phyloP scores from a whole-genome alignment of 2,797 vertebrate species.

The Eulemur mongoz region DNA sequence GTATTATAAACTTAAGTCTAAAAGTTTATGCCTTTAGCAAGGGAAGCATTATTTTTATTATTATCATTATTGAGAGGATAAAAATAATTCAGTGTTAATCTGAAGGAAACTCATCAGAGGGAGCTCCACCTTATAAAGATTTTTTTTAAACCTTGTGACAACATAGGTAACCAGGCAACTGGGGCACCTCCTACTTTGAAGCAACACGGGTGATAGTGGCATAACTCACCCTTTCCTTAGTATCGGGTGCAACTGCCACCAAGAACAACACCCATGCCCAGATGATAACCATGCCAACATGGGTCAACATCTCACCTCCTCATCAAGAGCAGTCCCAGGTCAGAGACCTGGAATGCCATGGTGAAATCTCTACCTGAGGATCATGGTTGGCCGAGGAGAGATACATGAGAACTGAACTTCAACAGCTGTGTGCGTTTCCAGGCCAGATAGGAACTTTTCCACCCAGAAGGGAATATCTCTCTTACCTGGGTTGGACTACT shows the following conservation, averaged over 20 bases:
- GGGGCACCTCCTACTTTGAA: conserved; percentile 56
- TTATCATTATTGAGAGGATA: conserved; percentile 50
- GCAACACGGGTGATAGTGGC: conserved; percentile 40
- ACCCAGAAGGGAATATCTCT: background rate
- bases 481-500: conserved; percentile 10
- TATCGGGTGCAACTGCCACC: conserved; percentile 54
- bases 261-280: conserved; percentile 57
- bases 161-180: conserved; percentile 40
- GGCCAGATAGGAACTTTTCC: background rate
- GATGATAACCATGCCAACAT: background rate
- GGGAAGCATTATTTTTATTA: conserved; percentile 34
- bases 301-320: conserved; percentile 7
- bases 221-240: conserved; percentile 66
- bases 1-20: background rate
- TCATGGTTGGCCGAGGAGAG: background rate
- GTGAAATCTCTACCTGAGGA: background rate
- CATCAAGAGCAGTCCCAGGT: background rate
- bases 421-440: background rate
- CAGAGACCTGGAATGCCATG: background rate
- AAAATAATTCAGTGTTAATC: conserved; percentile 10
- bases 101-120: conserved; percentile 59
- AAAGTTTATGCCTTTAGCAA: conserved; percentile 29
- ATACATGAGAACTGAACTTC: background rate
- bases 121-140: conserved; percentile 53
- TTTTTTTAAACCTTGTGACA: conserved; percentile 58